A percentile compares a stretch with the other conserved stretches of the same genome.
These are phyloP conservation scores for Antidorcas marsupialis DNA, from an alignment of 2,113 vertebrate species.

Conservation along the genomic window DNA sequence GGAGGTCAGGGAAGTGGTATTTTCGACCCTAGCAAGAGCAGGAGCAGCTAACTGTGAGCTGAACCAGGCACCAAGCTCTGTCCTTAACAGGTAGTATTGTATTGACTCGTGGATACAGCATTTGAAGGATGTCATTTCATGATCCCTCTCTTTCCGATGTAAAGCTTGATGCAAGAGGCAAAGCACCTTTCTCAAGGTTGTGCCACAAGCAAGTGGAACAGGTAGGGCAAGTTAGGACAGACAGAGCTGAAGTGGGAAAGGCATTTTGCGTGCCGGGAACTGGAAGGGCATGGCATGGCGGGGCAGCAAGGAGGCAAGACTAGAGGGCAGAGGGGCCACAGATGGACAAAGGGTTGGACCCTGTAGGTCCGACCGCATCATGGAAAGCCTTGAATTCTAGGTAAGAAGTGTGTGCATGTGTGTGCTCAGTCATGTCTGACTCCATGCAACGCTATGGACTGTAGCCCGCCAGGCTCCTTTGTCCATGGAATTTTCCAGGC, in stretches of 20 bases:
- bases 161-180: not conserved
- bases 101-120: rapidly evolving
- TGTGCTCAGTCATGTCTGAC: not conserved
- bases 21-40: rapidly evolving
- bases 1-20: not conserved
- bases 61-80: not conserved
- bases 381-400: not conserved
- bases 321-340: not conserved
- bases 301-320: too few species aligned
- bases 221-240: not conserved
- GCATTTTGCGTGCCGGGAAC: not conserved
- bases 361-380: too few species aligned
- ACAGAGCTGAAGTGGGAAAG: not conserved
- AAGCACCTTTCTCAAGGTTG: too few species aligned
- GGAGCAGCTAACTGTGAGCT: not conserved
- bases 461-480: not conserved
- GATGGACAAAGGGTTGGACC: too few species aligned
- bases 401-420: not conserved
- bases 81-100: rapidly evolving
- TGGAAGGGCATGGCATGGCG: too few species aligned
- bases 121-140: too few species aligned
- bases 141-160: not conserved
- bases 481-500: not conserved
- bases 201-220: not conserved
- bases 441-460: not conserved